Base-by-base conservation (phyloP, 2,888 invertebrate species). In the Melinaea menophilus region DNA sequence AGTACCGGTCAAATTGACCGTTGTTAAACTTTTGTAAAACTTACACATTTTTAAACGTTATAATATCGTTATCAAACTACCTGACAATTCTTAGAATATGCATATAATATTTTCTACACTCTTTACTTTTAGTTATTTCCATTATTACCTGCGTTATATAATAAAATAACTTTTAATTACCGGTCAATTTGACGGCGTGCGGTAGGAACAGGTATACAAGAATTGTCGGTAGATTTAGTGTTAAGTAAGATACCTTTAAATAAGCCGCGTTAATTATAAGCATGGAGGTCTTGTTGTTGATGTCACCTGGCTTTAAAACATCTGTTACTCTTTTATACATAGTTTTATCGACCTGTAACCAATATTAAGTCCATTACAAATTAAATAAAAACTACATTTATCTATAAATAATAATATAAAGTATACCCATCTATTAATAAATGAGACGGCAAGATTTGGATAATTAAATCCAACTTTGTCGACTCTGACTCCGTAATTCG, bases 341-440 rank as follows among this genome's bases (percentile, higher is more conserved):
- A 7, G 66, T 69, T 13, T 69, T 47, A 2, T 77, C 73, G 0
- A 82, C 68, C 85, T 85, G 66, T 41, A 77, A 74, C 63, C 11
- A 55, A 31, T 9, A 31, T 3, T 12, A 0, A 46, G 5, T 13
- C 5, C 2, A 4, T 13, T n/a, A 48, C n/a, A n/a, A 48, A 22
- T 13, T 2, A 48, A 13, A 48, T 4, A 4, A 13, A 37, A 37
- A 37, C 2, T 37, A 56, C 57, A 55, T 55, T 37, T 37, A 47
- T 46, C 3, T 9, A 33, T 45, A 22, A 22, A 1, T 22, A 33
- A 45, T 13, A 37, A 31, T 22, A 9, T 41, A 62, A 22, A 22
- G 22, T 76, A 73, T 69, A 86, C 87, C 75, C 74, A 74, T 63
- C 69, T 73, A 66, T 87, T 86, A 1, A 87, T 79, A 66, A 75